Evolutionary conservation across 2,797 vertebrate species (phyloP), one percentile per base, ranked within the genome.

Genomic region (Adelosebastes latens): DNA sequence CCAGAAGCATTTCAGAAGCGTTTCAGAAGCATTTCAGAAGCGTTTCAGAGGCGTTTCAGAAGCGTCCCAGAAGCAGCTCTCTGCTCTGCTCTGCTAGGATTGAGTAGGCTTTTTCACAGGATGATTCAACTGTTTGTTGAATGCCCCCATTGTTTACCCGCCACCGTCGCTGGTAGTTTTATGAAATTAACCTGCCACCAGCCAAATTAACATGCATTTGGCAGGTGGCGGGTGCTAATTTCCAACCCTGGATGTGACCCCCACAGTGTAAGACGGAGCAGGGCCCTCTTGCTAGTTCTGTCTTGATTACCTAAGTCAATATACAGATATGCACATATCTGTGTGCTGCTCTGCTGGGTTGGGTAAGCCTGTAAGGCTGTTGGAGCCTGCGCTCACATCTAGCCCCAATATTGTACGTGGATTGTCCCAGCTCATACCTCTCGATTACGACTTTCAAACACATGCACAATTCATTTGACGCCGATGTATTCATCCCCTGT

Each of bases 401-500:
- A 29, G 8, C 36, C 24, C 64, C 36, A 39, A 31, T 58, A 31
- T 20, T 79, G 24, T 67, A 59, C 1, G 1, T 58, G 34, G 7
- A 56, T 16, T 18, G 9, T 13, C 10, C 11, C 42, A n/a, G 75
- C 67, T 79, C 58, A 69, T 7, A 63, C 18, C 31, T 31, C 27
- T 8, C 46, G n/a, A 53, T 53, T 14, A 32, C 59, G 49, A 75
- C 76, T 62, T 77, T 31, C 18, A 58, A 76, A 83, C 39, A 59
- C 53, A 62, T 31, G 60, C 22, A 63, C 69, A 72, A 53, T 62
- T 81, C 18, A 85, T 87, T 82, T 80, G 56, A 60, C 1, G 0
- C 32, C 39, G 60, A 73, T 56, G 53, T 31, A 53, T 84, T 81
- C 46, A 85, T 82, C 66, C 67, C 62, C 58, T 83, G 68, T 52